phyloP scores from a whole-genome alignment of 2,113 vertebrate species.

The Chauna torquata region DNA sequence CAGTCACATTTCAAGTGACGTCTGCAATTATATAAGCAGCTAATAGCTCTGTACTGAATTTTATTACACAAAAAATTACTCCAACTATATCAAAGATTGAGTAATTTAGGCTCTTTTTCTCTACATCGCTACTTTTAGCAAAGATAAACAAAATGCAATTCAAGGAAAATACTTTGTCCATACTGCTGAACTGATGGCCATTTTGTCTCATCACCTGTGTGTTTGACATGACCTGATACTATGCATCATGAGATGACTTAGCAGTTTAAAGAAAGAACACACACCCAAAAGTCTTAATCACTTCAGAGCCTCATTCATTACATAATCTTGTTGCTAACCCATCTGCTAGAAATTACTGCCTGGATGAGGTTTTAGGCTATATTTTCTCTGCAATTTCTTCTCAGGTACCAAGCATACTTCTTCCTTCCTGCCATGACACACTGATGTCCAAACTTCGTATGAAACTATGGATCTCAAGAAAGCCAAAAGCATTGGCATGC shows the following conservation, averaged over 20 bases:
- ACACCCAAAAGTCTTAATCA: not conserved
- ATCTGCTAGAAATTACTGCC: not conserved
- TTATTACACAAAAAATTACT: not conserved
- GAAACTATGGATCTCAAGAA: not conserved
- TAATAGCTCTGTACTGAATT: not conserved
- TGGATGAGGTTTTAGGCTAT: not conserved
- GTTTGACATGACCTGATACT: not conserved
- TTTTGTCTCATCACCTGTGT: not conserved
- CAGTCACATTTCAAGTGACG: not conserved
- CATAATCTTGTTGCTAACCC: not conserved
- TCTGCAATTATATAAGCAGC: not conserved
- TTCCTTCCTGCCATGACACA: not conserved
- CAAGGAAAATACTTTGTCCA: not conserved
- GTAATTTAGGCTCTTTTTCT: not conserved
- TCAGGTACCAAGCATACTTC: not conserved
- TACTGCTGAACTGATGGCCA: not conserved
- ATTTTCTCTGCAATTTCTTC: not conserved
- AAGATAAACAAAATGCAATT: not conserved
- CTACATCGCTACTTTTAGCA: not conserved
- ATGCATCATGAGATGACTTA: not conserved
- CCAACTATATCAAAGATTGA: not conserved
- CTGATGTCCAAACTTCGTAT: accelerated
- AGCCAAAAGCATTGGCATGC: accelerated
- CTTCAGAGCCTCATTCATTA: not conserved
- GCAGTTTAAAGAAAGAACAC: not conserved